These are phyloP conservation scores for Sylvicola fuscatus DNA, from an alignment of 2,888 invertebrate species.

Conservation along the genomic window DNA sequence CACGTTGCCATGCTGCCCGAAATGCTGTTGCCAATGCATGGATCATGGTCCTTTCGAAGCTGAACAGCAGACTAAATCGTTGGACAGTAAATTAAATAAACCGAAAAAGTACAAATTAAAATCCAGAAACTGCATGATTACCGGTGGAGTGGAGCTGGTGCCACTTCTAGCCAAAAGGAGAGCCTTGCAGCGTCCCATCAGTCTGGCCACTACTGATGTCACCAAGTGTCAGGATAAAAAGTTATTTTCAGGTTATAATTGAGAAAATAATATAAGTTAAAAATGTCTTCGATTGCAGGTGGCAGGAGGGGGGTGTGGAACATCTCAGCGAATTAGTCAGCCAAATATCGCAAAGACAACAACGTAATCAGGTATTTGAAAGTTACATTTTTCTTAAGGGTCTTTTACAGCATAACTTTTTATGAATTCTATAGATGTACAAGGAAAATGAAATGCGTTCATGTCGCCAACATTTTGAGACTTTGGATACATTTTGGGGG, in stretches of 20 bases:
- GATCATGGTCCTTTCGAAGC: constrained; percentile 1
- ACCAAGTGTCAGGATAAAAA: constrained; percentile 29
- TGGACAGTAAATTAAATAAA: not conserved
- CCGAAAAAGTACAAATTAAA: not conserved
- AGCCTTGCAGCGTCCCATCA: constrained; percentile 30
- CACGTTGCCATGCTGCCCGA: not conserved
- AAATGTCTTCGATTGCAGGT: constrained; percentile 9
- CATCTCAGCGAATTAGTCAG: constrained; percentile 30
- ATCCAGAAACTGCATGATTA: constrained; percentile 20
- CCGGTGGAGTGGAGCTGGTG: constrained; percentile 55
- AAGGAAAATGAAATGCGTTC: constrained; percentile 36
- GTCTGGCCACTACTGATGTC: constrained; percentile 32
- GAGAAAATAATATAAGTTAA: not conserved
- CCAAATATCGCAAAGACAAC: constrained; percentile 30
- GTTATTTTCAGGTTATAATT: constrained; percentile 17
- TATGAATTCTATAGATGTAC: constrained; percentile 5
- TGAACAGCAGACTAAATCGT: not conserved
- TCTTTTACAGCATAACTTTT: not conserved
- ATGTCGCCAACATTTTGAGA: constrained; percentile 46
- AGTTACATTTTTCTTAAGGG: not conserved
- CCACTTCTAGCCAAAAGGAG: constrained; percentile 49
- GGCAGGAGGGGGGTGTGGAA: constrained; percentile 21
- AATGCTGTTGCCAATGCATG: not conserved
- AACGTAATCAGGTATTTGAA: constrained; percentile 19
- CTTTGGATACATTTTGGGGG: constrained; percentile 62